Evolutionary conservation across 2,888 invertebrate genomes (phyloP), one percentile per base, ranked within the genome.

Genomic region (Epinotia brunnichana): DNA sequence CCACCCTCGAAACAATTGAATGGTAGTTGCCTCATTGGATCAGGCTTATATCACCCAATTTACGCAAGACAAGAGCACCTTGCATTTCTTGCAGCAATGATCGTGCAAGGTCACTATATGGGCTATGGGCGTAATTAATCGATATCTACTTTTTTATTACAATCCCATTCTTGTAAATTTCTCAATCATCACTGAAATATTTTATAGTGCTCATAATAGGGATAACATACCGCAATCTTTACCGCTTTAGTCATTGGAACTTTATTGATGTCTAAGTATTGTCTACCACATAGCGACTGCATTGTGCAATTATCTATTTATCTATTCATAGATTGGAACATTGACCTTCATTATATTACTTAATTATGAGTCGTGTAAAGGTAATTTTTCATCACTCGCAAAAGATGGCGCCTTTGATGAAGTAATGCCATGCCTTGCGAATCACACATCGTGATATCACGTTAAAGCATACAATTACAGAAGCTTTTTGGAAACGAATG

Each of bases 11-110:
- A 11, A 24, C 48, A 62, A 39, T 63, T 53, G 35, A 61, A 24
- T 3, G 9, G 39, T 39, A 66, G 19, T 54, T 21, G 39, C 39
- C 19, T 39, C 51, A 64, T 64, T 29, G 51, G 17, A 64, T 54
- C 53, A 19, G 21, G 19, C 39, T 39, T 21, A 66, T 64, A 54
- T 66, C 9, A 66, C 39, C 54, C 15, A 7, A 41, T 10, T 69
- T 60, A 19, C 69, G 53, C 41, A 69, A 69, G 24, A 66, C 51
- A 53, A 63, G 35, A 63, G 41, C 53, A 56, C 39, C 64, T 66
- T 54, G 56, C 66, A 66, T 56, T 41, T 41, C 51, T 56, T 56
- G 54, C 66, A 21, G 19, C 63, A 64, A 66, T 11, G 21, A n/a
- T n/a, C 29, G 21, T 41, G 15, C 66, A 39, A 61, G 61, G 60